Conservation (phyloP, 2,113 vertebrate genomes). For the Propithecus coquereli region DNA sequence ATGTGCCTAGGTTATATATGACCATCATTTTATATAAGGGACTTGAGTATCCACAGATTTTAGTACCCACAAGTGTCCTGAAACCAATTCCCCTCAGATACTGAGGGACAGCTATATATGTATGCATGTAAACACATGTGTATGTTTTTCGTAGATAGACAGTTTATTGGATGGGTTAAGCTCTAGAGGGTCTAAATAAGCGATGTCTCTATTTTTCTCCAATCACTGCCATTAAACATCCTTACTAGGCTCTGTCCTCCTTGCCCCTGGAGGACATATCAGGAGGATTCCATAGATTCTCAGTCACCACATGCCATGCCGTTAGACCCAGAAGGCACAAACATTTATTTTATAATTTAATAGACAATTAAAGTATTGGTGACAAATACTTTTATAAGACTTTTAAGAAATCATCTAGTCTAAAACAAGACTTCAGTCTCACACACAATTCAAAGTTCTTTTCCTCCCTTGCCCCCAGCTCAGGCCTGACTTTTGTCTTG, state of each 20-base stretch:
- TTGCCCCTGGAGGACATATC: neutral
- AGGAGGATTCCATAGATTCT: neutral
- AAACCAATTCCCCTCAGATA: neutral
- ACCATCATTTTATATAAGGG: neutral
- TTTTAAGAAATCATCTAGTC: neutral
- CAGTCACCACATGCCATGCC: neutral
- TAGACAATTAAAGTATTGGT: neutral
- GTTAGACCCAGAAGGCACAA: slow-evolving; percentile 8
- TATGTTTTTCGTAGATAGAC: neutral
- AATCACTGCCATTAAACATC: neutral
- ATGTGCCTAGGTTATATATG: neutral
- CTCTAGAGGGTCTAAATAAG: neutral
- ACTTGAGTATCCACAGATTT: neutral
- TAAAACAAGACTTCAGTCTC: neutral
- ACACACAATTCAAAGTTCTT: neutral
- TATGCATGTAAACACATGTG: neutral
- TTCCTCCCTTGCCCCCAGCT: neutral
- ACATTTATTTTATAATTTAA: neutral
- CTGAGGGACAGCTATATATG: neutral
- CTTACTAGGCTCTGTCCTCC: neutral
- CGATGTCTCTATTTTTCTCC: neutral
- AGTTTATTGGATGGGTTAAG: neutral
- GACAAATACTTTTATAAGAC: neutral
- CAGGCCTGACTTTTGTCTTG: neutral
- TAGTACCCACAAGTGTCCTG: neutral